Base-by-base conservation (phyloP, 2,888 invertebrate genomes). In the Chrysolina haemoptera region DNA sequence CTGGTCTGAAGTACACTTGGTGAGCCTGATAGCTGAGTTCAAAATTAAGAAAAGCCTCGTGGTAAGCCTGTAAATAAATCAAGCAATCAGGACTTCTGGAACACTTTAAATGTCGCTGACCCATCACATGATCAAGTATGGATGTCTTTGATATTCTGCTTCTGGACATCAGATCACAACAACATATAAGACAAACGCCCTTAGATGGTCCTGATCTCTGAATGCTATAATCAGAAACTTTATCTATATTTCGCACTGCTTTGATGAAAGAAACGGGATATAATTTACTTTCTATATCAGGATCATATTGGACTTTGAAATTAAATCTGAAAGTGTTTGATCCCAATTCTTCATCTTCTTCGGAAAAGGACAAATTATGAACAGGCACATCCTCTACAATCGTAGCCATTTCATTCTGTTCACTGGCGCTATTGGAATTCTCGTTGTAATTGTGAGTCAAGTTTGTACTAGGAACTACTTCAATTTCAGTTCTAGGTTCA, bases 1-100 rank as follows among this genome's bases (percentile, higher is more conserved):
- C 73, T 14, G 83, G 82, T 18, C 74, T 67, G 71, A 86, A 85
- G 77, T 82, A 82, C 12, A 83, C 78, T 79, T 85, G 86, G 73
- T 85, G 85, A 8, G 84, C 81, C 70, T 86, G 86, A 74, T 80
- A 80, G 6, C 50, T 27, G 0, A 70, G 48, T 18, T 85, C 85
- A 68, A 82, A 78, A 62, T 76, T 81, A 9, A 78, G 68, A 80
- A 84, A 86, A 48, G 76, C 73, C 22, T 82, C 80, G 73, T 86
- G 86, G 67, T 84, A 86, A 18, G 73, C 76, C 48, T 70, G 68
- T n/a, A 85, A 64, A 14, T 71, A 68, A 22, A 71, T 62, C 8
- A 78, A 9, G 50, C 74, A 71, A 12, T 12, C 16, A 2, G 62
- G 16, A 20, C 67, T 76, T 1, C 50, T 16, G 8, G 81, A 78